Evolutionary conservation across 2,888 invertebrate genomes (phyloP).

Genomic region (Mythimna albipuncta): DNA sequence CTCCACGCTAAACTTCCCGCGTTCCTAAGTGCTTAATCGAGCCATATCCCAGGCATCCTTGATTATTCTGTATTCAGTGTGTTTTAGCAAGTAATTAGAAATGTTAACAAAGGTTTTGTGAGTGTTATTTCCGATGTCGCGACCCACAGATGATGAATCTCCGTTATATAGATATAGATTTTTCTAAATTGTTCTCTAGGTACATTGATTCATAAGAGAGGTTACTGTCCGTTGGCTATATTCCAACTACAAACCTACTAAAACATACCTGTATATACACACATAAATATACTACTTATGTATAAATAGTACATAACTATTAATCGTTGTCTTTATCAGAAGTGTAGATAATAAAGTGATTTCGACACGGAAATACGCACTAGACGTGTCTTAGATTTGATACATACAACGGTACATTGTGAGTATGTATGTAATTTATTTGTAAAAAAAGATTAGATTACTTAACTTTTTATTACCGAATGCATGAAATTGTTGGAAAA

Average conservation of each 20-base stretch:
- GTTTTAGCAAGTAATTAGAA: too few species aligned
- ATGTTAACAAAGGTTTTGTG: too few species aligned
- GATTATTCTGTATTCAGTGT: too few species aligned
- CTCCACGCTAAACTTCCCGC: too few species aligned
- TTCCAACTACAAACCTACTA: neutral
- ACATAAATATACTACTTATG: neutral
- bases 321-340: neutral
- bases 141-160: too few species aligned
- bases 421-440: slow-evolving; percentile 13
- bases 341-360: neutral
- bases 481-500: neutral
- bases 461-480: neutral
- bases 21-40: too few species aligned
- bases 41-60: too few species aligned
- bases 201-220: neutral
- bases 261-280: neutral
- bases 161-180: too few species aligned
- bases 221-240: neutral
- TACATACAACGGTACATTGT: neutral
- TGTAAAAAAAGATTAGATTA: slow-evolving; percentile 16
- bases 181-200: neutral
- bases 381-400: slow-evolving; percentile 12
- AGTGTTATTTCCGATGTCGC: too few species aligned
- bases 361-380: neutral
- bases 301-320: neutral